phyloP scores from a whole-genome alignment of 2,797 vertebrate species.

The Sternotherus odoratus region DNA sequence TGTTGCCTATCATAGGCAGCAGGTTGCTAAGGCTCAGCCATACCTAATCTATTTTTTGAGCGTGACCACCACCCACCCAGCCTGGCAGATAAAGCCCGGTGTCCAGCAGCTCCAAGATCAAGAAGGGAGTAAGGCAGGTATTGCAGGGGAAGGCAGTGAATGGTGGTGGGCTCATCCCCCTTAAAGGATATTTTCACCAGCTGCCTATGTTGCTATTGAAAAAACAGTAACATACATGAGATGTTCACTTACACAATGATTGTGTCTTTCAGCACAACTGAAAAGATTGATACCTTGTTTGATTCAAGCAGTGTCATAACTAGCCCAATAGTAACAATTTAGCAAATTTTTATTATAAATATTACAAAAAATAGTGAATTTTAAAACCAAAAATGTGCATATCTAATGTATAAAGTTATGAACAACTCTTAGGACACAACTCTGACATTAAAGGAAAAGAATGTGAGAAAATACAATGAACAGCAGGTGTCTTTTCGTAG shows the following conservation, averaged over 20 bases:
- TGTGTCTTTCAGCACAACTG: neutral
- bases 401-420: neutral
- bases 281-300: neutral
- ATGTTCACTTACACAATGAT: neutral
- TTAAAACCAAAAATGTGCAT: neutral
- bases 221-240: neutral
- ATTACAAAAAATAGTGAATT: constrained; percentile 9
- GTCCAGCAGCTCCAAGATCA: neutral
- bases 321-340: neutral
- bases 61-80: neutral
- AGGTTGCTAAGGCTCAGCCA: neutral
- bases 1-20: neutral
- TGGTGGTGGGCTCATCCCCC: neutral
- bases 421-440: neutral
- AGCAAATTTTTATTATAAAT: constrained; percentile 57
- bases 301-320: neutral
- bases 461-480: neutral
- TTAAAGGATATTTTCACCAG: neutral
- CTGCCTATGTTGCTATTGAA: neutral
- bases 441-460: neutral
- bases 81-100: neutral
- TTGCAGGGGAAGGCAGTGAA: neutral
- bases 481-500: neutral
- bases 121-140: neutral
- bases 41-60: neutral